A percentile compares a stretch with the other conserved stretches of the same genome.
Conservation (phyloP, 1,140 invertebrate species). For the Drosophila virilis region DNA sequence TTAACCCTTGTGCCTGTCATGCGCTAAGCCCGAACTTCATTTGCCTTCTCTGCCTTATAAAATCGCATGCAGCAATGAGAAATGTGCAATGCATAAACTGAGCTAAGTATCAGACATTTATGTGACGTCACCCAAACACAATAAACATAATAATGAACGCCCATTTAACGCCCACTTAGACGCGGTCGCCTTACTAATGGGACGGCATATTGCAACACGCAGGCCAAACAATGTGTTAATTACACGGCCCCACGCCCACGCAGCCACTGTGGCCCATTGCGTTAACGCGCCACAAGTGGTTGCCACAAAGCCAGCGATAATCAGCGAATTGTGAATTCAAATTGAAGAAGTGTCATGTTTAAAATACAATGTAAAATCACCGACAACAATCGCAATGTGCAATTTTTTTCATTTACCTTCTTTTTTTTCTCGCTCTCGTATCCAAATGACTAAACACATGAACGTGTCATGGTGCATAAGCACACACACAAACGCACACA, state of each 20-base stretch:
- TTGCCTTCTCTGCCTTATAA: too few species aligned
- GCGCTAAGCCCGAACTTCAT: too few species aligned
- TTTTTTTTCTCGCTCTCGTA: slow-evolving; percentile 18
- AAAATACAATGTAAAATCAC: slow-evolving; percentile 37
- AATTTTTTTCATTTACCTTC: slow-evolving; percentile 38
- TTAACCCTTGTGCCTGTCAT: too few species aligned
- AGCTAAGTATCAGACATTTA: not conserved
- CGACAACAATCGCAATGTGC: slow-evolving; percentile 40
- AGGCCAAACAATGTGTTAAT: slow-evolving; percentile 50
- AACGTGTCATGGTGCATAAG: slow-evolving; percentile 46
- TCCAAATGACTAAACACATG: slow-evolving; percentile 46
- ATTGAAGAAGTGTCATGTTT: slow-evolving; percentile 48
- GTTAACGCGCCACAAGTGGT: not conserved
- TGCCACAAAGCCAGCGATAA: slow-evolving; percentile 25
- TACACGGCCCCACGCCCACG: slow-evolving; percentile 44
- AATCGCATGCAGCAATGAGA: not conserved
- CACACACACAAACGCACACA: slow-evolving; percentile 15
- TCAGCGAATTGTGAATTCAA: slow-evolving; percentile 41
- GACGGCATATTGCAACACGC: slow-evolving; percentile 39
- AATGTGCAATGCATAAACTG: not conserved
- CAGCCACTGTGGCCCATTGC: slow-evolving; percentile 17
- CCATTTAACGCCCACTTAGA: slow-evolving; percentile 69
- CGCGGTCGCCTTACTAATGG: slow-evolving; percentile 49
- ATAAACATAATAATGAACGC: slow-evolving; percentile 35
- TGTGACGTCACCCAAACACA: slow-evolving; percentile 18